phyloP scores from a whole-genome alignment of 1,140 invertebrate species.

The Planococcus citri region DNA sequence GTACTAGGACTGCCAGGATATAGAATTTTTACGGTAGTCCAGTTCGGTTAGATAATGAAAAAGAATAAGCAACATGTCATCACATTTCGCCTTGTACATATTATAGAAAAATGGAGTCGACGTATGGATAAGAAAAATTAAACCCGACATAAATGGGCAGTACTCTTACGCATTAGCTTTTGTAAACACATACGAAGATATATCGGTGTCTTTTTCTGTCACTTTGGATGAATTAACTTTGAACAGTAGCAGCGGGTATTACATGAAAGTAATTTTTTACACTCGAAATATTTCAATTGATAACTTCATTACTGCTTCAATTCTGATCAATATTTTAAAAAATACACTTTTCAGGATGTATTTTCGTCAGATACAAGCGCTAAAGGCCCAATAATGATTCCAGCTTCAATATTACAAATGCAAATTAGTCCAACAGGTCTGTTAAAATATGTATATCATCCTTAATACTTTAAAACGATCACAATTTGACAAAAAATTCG shows the following conservation, averaged over 20 bases:
- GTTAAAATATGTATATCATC: not conserved
- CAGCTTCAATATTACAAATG: not conserved
- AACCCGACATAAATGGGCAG: slow-evolving; percentile 34
- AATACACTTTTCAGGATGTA: not conserved
- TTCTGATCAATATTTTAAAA: not conserved
- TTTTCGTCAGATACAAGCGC: not conserved
- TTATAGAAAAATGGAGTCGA: slow-evolving; percentile 38
- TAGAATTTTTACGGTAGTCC: slow-evolving; percentile 36
- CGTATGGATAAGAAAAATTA: slow-evolving; percentile 38
- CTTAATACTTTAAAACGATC: not conserved
- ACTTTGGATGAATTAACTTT: slow-evolving; percentile 56
- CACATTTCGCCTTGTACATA: too few species aligned
- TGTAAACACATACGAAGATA: slow-evolving; percentile 34
- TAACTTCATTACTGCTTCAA: too few species aligned
- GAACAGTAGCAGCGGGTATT: slow-evolving; percentile 60
- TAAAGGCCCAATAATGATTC: not conserved
- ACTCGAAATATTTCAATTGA: too few species aligned
- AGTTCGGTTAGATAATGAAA: not conserved
- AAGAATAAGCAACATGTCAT: not conserved
- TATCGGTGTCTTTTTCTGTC: not conserved
- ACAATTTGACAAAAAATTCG: too few species aligned
- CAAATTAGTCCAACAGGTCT: not conserved
- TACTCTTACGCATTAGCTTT: slow-evolving; percentile 41
- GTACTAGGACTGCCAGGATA: slow-evolving; percentile 53
- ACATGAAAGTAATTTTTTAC: slow-evolving; percentile 56